A percentile compares a stretch with the other conserved stretches of the same genome.
phyloP scores from a whole-genome alignment of 2,113 vertebrate genomes.

The Aldabrachelys gigantea region DNA sequence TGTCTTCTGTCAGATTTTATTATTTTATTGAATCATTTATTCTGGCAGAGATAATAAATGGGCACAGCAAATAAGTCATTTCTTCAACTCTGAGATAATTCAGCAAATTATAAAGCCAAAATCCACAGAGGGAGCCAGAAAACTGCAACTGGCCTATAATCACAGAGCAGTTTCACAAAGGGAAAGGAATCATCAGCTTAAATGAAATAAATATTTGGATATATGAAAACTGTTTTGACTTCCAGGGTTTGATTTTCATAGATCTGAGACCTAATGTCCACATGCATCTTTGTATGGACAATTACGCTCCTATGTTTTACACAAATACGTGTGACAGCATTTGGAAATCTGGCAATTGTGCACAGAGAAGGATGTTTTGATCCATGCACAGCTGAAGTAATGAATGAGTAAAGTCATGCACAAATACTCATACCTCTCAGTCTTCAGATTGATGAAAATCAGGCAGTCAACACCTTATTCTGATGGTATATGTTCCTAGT shows the following conservation, averaged over 20 bases:
- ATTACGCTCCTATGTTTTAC: neutral
- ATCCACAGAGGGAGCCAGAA: neutral
- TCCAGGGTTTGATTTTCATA: neutral
- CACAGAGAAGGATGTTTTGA: accelerated
- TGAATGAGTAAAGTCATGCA: accelerated
- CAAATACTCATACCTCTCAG: neutral
- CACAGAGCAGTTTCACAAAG: neutral
- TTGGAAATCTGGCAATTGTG: neutral
- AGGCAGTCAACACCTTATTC: neutral
- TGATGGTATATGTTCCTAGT: neutral
- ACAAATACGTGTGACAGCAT: accelerated
- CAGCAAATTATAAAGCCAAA: accelerated
- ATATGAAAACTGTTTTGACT: accelerated
- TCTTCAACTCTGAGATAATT: neutral
- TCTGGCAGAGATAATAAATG: neutral
- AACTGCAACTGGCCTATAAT: accelerated
- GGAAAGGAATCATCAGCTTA: accelerated
- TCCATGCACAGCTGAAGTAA: accelerated
- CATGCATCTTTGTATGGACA: neutral
- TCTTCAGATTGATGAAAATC: neutral
- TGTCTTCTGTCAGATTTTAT: accelerated
- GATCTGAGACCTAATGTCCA: neutral
- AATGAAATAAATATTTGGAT: neutral
- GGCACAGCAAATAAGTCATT: accelerated
- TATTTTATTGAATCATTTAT: accelerated